Base-by-base conservation (phyloP, 2,888 invertebrate genomes). In the Synergus gifuensis region DNA sequence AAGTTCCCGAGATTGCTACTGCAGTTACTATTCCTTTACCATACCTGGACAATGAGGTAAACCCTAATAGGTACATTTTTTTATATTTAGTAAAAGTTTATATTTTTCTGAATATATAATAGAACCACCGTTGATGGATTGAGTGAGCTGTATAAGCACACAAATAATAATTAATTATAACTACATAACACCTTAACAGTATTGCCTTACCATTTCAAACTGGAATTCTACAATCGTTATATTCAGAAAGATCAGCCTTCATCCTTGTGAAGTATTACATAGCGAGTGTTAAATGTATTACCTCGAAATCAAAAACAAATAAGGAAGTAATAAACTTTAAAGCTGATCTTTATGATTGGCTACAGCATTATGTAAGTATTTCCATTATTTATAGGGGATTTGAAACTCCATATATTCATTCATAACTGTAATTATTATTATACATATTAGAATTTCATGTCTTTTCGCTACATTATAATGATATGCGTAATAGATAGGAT, bases 171-270 rank as follows among this genome's bases (percentile, higher is more conserved):
- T 44, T 60, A 60, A 76, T 76, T 73, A 46, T 62, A 49, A 79
- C 76, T 76, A n/a, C n/a, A n/a, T n/a, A 54, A 80, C 80, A 28
- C 28, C 28, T 84, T 83, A 81, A 44, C 83, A 91, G 91, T n/a
- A 94, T 96, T 86, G 95, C 95, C 76, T 86, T 95, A 36, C 96
- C 95, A 0, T 93, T 95, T 76, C 94, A 93, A 85, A 89, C 91
- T 12, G 91, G 93, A 78, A 92, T 93, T 36, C 89, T 96, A 64
- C 90, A 94, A 44, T 94, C 94, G 44, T 85, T 93, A 28, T 89
- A 89, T 81, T 89, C 86, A n/a, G 91, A 90, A 78, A 88, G 89
- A n/a, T 93, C 93, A 1, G 92, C 93, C 0, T 93, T 93, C 80
- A 88, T 93, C 18, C 83, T 94, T 36, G 90, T 93, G 40, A 93